These are phyloP conservation scores for Danaus chrysippus DNA, from an alignment of 2,888 invertebrate genomes.

Conservation along the genomic window DNA sequence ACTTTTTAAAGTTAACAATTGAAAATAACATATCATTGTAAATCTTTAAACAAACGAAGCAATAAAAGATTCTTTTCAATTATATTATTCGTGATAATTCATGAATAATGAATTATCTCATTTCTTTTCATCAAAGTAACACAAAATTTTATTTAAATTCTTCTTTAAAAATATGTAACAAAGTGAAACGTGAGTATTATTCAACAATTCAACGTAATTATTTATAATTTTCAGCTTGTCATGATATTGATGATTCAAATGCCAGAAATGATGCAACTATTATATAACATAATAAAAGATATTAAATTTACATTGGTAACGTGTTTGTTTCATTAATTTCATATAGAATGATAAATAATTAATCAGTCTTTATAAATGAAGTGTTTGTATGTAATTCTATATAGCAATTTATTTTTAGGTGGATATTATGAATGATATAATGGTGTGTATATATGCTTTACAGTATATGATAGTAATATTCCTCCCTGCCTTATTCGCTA, in stretches of 20 bases:
- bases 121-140: too few relatives aligned
- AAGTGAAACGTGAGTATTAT: neutral
- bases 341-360: neutral
- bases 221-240: conserved; percentile 6
- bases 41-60: too few relatives aligned
- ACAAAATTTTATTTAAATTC: too few relatives aligned
- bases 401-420: conserved; percentile 6
- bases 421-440: conserved; percentile 4
- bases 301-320: conserved; percentile 9
- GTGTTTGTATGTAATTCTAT: neutral
- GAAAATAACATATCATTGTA: too few relatives aligned
- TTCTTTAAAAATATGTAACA: too few relatives aligned
- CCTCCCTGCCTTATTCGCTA: conserved; percentile 14
- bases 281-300: conserved; percentile 10
- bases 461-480: conserved; percentile 14
- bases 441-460: conserved; percentile 10
- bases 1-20: neutral
- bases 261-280: conserved; percentile 11
- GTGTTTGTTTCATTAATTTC: neutral
- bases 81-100: too few relatives aligned
- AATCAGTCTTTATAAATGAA: neutral
- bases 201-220: neutral
- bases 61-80: too few relatives aligned
- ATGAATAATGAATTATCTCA: too few relatives aligned
- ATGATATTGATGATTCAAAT: conserved; percentile 14